A percentile compares a stretch with the other conserved stretches of the same genome.
These are phyloP conservation scores for Acipenser transmontanus DNA, from an alignment of 2,797 vertebrate genomes.

Conservation along the genomic window DNA sequence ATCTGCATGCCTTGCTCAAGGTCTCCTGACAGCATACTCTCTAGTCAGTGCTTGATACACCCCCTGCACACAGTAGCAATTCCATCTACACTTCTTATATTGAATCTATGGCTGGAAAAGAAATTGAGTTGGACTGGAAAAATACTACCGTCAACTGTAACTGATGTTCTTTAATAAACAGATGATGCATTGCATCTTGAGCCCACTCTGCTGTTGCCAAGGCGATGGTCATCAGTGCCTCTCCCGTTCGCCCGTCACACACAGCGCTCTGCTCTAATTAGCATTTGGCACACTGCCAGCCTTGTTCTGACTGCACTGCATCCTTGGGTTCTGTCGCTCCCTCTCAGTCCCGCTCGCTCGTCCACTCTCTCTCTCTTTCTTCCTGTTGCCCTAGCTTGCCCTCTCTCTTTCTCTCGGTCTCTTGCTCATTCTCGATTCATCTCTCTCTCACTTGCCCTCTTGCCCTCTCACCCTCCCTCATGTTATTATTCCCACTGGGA, in stretches of 20 bases:
- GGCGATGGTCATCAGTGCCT: conserved; percentile 54
- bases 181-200: conserved; percentile 51
- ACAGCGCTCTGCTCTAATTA: conserved; percentile 44
- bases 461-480: conserved; percentile 43
- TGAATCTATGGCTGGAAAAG: conserved; percentile 15
- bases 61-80: neutral
- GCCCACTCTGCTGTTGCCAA: conserved; percentile 63
- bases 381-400: conserved; percentile 10
- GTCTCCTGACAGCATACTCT: conserved; percentile 20
- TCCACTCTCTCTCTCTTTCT: neutral
- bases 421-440: too few species aligned
- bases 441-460: conserved; percentile 15
- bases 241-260: conserved; percentile 34
- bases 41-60: conserved; percentile 7
- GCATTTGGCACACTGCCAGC: conserved; percentile 59
- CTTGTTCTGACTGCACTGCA: conserved; percentile 20
- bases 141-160: conserved; percentile 8
- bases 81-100: conserved; percentile 18
- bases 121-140: conserved; percentile 17
- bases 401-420: too few species aligned
- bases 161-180: conserved; percentile 20
- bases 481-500: neutral
- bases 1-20: conserved; percentile 19
- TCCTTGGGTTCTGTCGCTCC: neutral
- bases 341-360: conserved; percentile 3